These are phyloP conservation scores for Palloptera scutellata DNA, from an alignment of 2,888 invertebrate genomes.

Conservation along the genomic window DNA sequence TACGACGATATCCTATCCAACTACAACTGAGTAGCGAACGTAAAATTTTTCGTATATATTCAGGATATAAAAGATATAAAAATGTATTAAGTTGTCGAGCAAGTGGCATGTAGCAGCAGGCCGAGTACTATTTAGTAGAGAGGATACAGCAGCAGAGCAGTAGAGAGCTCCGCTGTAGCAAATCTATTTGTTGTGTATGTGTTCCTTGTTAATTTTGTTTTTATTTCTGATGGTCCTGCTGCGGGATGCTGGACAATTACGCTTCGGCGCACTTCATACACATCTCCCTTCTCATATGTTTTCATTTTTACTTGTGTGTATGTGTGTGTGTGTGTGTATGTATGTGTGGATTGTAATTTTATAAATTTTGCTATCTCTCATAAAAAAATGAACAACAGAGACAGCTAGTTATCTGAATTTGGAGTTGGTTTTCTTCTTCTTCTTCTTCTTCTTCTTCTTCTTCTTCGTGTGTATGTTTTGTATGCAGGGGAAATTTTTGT, in stretches of 20 bases:
- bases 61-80: slow-evolving; percentile 5
- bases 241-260: slow-evolving; percentile 29
- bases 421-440: too few relatives aligned
- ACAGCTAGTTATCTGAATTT: too few relatives aligned
- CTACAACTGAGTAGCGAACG: slow-evolving; percentile 59
- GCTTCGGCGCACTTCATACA: slow-evolving; percentile 29
- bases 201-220: not conserved
- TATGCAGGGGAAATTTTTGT: too few relatives aligned
- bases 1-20: slow-evolving; percentile 62
- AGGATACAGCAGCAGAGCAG: slow-evolving; percentile 7
- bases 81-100: too few relatives aligned
- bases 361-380: too few relatives aligned
- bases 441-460: too few relatives aligned
- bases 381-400: too few relatives aligned
- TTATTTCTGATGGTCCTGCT: slow-evolving; percentile 9
- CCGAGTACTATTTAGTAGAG: slow-evolving; percentile 9
- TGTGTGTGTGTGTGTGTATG: slow-evolving; percentile 3
- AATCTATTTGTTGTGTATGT: slow-evolving; percentile 7
- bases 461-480: too few relatives aligned
- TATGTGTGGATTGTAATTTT: not conserved
- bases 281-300: too few relatives aligned
- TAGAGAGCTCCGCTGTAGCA: not conserved
- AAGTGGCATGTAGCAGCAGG: not conserved
- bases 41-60: slow-evolving; percentile 40
- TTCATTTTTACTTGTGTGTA: slow-evolving; percentile 9